Percentiles rank a stretch among this genome's conserved stretches.
These are phyloP conservation scores for Drosophila orena DNA, from an alignment of 1,140 invertebrate genomes.

Conservation along the genomic window DNA sequence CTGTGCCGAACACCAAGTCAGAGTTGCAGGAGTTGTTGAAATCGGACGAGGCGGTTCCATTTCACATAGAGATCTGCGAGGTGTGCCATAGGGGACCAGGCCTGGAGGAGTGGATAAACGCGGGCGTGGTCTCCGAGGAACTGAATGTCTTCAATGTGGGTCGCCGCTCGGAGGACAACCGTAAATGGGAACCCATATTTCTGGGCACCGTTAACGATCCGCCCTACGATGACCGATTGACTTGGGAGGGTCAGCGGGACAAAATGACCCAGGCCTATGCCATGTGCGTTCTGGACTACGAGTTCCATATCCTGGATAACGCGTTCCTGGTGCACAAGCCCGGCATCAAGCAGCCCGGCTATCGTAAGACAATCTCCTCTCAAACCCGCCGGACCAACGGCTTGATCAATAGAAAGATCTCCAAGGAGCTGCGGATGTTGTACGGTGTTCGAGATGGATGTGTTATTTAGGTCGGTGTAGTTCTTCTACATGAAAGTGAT, in stretches of 20 bases:
- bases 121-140: conserved; percentile 86
- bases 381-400: neutral
- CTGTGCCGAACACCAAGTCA: conserved; percentile 89
- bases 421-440: neutral
- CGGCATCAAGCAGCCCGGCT: conserved; percentile 88
- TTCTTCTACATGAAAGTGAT: neutral
- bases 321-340: conserved; percentile 94
- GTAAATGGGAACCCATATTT: conserved; percentile 95
- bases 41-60: conserved; percentile 91
- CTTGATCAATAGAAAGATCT: neutral
- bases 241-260: conserved; percentile 94
- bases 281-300: conserved; percentile 93
- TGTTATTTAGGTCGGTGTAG: neutral
- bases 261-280: conserved; percentile 97
- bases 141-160: conserved; percentile 92
- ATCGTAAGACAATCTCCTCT: rapidly evolving
- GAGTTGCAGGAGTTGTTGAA: conserved; percentile 90
- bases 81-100: conserved; percentile 94
- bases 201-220: conserved; percentile 94
- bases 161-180: conserved; percentile 89
- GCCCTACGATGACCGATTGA: conserved; percentile 93
- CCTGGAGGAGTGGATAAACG: conserved; percentile 91
- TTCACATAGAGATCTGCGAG: conserved; percentile 94
- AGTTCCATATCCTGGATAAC: conserved; percentile 95
- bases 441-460: conserved; percentile 22